Evolutionary conservation across 1,140 invertebrate genomes (phyloP).

Genomic region (Magallana ariakensis): DNA sequence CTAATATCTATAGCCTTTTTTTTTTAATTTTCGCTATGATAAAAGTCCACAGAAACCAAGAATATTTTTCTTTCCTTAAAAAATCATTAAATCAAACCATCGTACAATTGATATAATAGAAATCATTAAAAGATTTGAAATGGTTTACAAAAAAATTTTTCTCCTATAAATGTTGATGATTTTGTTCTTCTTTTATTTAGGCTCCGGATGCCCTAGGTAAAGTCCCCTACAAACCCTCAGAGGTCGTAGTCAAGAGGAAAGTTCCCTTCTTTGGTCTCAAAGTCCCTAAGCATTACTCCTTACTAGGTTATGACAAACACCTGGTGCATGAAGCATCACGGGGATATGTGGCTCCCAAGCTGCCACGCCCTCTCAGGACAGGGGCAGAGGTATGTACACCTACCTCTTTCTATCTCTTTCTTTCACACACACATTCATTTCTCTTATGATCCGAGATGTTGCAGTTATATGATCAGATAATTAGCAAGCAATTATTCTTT

Average conservation of each 20-base stretch:
- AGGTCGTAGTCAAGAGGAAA: slow-evolving; percentile 75
- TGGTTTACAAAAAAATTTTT: too few species aligned
- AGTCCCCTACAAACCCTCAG: slow-evolving; percentile 71
- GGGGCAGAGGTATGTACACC: slow-evolving; percentile 75
- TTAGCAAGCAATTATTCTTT: too few species aligned
- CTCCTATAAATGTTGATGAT: too few species aligned
- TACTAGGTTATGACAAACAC: slow-evolving; percentile 70
- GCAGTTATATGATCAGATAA: too few species aligned
- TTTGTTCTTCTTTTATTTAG: slow-evolving; percentile 54
- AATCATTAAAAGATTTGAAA: too few species aligned
- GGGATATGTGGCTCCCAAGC: slow-evolving; percentile 72
- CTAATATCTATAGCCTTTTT: too few species aligned
- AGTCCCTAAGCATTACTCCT: slow-evolving; percentile 75
- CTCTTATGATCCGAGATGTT: too few species aligned
- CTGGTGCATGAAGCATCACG: slow-evolving; percentile 68
- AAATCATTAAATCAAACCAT: too few species aligned
- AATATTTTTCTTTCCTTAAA: too few species aligned
- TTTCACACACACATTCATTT: background rate
- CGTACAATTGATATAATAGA: too few species aligned
- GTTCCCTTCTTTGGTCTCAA: slow-evolving; percentile 76
- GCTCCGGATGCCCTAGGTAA: slow-evolving; percentile 75
- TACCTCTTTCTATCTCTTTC: background rate
- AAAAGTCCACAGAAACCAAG: too few species aligned
- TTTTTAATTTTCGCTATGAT: too few species aligned
- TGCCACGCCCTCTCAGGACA: slow-evolving; percentile 68